Conservation (phyloP, 1,140 invertebrate genomes). For the Bombus picipes region DNA sequence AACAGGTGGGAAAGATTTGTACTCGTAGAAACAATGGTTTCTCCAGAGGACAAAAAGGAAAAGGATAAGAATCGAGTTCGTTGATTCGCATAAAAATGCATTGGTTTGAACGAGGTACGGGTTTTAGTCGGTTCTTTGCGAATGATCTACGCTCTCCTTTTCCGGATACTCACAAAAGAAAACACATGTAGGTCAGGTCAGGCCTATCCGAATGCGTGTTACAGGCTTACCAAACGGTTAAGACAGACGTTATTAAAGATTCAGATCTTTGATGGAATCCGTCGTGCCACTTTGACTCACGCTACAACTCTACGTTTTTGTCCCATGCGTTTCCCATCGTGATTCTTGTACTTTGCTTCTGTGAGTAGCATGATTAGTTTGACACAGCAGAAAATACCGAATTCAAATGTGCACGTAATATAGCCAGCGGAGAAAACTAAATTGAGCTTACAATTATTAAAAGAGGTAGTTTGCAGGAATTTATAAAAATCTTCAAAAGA, state of each 20-base stretch:
- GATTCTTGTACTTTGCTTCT: background rate
- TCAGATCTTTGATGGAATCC: background rate
- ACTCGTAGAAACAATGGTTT: background rate
- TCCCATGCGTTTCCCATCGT: background rate
- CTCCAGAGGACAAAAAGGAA: background rate
- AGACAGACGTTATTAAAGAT: background rate
- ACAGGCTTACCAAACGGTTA: background rate
- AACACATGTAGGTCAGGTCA: slow-evolving; percentile 3
- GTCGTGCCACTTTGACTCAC: background rate
- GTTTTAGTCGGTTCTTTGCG: background rate
- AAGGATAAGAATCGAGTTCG: background rate
- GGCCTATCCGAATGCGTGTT: background rate
- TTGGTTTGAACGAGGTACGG: background rate
- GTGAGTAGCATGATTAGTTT: too few species aligned
- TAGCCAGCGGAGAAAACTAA: background rate
- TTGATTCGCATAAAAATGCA: background rate
- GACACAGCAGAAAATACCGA: too few species aligned
- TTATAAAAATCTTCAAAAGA: too few species aligned
- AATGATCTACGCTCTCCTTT: background rate
- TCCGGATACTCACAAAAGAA: background rate
- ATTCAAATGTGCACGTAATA: too few species aligned
- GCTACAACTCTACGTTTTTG: background rate
- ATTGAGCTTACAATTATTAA: background rate
- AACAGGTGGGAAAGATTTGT: background rate
- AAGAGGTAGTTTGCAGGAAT: too few species aligned